Evolutionary conservation across 2,797 vertebrate genomes (phyloP).

Genomic region (Myripristis murdjan): DNA sequence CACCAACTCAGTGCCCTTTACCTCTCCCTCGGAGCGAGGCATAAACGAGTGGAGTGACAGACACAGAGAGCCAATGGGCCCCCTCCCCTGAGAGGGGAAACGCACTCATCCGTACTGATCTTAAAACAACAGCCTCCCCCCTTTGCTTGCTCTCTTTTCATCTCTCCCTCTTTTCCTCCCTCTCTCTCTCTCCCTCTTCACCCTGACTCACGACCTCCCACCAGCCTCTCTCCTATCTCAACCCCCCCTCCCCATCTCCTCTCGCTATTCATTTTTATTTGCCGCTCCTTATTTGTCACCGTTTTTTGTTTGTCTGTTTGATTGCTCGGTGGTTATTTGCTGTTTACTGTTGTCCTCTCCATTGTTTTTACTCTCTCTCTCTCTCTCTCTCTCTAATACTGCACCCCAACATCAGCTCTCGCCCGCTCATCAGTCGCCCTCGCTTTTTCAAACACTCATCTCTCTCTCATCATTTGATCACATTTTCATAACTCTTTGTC

Average conservation of each 20-base stretch:
- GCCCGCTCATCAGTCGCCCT: constrained; percentile 45
- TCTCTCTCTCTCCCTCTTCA: constrained; percentile 25
- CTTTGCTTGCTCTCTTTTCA: constrained; percentile 46
- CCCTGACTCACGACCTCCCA: constrained; percentile 42
- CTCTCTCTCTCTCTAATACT: no score
- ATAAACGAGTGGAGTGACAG: constrained; percentile 81
- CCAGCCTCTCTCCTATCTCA: constrained; percentile 18
- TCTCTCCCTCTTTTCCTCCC: constrained; percentile 11
- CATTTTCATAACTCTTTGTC: constrained; percentile 67
- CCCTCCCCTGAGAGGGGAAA: constrained; percentile 76
- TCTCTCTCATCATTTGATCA: constrained; percentile 59
- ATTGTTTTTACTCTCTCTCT: neutral
- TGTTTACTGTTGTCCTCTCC: constrained; percentile 53
- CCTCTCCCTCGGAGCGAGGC: constrained; percentile 72
- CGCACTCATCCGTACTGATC: constrained; percentile 86
- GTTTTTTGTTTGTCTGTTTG: constrained; percentile 53
- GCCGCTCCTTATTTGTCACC: constrained; percentile 22
- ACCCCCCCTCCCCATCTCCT: constrained; percentile 23
- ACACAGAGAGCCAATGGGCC: constrained; percentile 76
- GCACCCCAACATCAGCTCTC: constrained; percentile 31
- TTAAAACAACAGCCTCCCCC: constrained; percentile 86
- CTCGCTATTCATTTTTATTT: constrained; percentile 53
- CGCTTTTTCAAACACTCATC: constrained; percentile 47
- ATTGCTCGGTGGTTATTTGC: constrained; percentile 21
- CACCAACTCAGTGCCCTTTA: constrained; percentile 60